These are phyloP conservation scores for Drosophila guanche DNA, from an alignment of 1,140 invertebrate genomes.

Conservation along the genomic window DNA sequence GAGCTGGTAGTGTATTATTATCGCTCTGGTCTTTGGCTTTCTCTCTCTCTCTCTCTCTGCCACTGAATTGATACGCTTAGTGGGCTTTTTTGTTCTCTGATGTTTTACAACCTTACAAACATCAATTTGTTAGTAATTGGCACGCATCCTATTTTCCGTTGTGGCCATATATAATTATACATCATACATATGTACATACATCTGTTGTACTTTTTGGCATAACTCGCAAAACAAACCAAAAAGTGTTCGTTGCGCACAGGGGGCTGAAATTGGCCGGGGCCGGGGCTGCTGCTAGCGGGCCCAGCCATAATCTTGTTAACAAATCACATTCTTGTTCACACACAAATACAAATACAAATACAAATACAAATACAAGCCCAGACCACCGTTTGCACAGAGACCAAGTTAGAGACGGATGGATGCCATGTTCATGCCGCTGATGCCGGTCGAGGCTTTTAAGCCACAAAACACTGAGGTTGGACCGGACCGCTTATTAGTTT, in stretches of 20 bases:
- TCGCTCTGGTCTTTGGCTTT: constrained; percentile 51
- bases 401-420: neutral
- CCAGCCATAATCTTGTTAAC: constrained; percentile 80
- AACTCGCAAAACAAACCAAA: constrained; percentile 34
- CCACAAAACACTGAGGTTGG: constrained; percentile 1
- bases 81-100: constrained; percentile 65
- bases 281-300: constrained; percentile 23
- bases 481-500: constrained; percentile 49
- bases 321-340: constrained; percentile 83
- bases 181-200: constrained; percentile 17
- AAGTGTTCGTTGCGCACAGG: constrained; percentile 10
- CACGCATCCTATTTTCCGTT: constrained; percentile 65
- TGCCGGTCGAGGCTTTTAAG: neutral
- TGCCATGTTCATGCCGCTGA: neutral
- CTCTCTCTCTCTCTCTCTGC: neutral
- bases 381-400: constrained; percentile 3
- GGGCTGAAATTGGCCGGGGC: constrained; percentile 10
- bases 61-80: constrained; percentile 54
- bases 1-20: constrained; percentile 48
- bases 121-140: constrained; percentile 72
- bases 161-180: constrained; percentile 50
- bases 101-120: constrained; percentile 66
- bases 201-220: constrained; percentile 51
- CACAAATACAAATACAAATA: constrained; percentile 66
- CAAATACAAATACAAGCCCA: constrained; percentile 25